Percentiles rank a stretch among this genome's conserved stretches.
These are phyloP conservation scores for Apogon talboti DNA, from an alignment of 2,797 vertebrate species.

Conservation along the genomic window DNA sequence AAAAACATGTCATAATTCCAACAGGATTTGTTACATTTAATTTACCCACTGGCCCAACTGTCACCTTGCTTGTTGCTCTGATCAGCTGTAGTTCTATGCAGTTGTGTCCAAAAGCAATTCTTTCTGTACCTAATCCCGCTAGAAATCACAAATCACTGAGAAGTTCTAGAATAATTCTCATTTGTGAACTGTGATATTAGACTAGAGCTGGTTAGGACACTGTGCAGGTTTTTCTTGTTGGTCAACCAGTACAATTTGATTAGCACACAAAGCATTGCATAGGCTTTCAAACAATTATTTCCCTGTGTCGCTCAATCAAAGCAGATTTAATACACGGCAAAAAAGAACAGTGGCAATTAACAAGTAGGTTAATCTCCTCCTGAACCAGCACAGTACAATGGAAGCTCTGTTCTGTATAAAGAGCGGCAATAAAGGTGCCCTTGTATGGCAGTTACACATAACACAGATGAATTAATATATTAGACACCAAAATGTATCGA, in stretches of 20 bases:
- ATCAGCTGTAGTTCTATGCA: too few relatives aligned
- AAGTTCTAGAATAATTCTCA: background rate
- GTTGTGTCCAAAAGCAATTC: too few relatives aligned
- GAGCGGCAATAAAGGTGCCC: conserved; percentile 1
- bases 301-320: background rate
- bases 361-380: conserved; percentile 25
- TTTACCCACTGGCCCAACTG: too few relatives aligned
- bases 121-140: too few relatives aligned
- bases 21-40: too few relatives aligned
- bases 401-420: conserved; percentile 1
- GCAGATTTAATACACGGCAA: conserved; percentile 5
- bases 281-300: conserved; percentile 1
- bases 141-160: conserved; percentile 1
- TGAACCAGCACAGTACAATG: conserved; percentile 6
- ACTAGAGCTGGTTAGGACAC: background rate
- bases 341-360: conserved; percentile 2
- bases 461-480: background rate
- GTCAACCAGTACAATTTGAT: background rate
- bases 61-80: too few relatives aligned
- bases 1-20: too few relatives aligned
- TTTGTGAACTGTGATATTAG: background rate
- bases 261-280: background rate
- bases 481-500: background rate
- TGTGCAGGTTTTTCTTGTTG: background rate
- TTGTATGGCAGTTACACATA: background rate